These are phyloP conservation scores for Panagrolaimus sp. DNA, from an alignment of 1,140 invertebrate species.

Conservation along the genomic window DNA sequence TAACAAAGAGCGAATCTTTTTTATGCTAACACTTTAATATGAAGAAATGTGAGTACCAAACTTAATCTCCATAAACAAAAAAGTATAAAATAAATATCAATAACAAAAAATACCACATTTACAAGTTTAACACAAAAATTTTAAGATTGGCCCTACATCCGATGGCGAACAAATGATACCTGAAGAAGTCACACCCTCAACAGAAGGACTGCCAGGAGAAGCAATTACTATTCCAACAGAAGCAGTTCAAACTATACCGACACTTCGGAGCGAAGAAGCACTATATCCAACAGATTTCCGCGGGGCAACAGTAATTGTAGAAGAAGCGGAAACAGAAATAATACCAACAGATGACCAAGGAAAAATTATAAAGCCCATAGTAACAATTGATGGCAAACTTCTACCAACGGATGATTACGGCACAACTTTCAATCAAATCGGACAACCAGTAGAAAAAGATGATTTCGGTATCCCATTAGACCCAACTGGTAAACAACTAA, in stretches of 20 bases:
- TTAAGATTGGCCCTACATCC: not conserved
- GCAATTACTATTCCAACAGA: not conserved
- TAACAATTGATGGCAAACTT: slow-evolving; percentile 33
- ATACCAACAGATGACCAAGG: slow-evolving; percentile 39
- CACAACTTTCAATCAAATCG: slow-evolving; percentile 26
- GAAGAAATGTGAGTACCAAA: too few relatives aligned
- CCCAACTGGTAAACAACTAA: slow-evolving; percentile 39
- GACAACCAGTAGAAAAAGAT: slow-evolving; percentile 23
- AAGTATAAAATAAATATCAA: too few relatives aligned
- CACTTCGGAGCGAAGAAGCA: slow-evolving; percentile 7
- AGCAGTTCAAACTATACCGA: not conserved
- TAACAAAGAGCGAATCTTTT: too few relatives aligned
- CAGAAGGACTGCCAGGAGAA: not conserved
- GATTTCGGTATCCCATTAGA: slow-evolving; percentile 32
- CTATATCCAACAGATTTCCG: slow-evolving; percentile 38
- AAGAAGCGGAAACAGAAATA: slow-evolving; percentile 21
- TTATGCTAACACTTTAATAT: too few relatives aligned
- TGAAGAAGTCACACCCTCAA: not conserved
- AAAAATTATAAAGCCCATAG: slow-evolving; percentile 35
- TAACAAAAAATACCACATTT: too few relatives aligned
- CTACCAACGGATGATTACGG: slow-evolving; percentile 22
- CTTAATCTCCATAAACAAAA: too few relatives aligned
- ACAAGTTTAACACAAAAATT: not conserved
- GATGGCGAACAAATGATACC: not conserved
- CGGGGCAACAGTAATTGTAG: slow-evolving; percentile 31